These are phyloP conservation scores for Connochaetes taurinus DNA, from an alignment of 2,113 vertebrate species.

Conservation along the genomic window DNA sequence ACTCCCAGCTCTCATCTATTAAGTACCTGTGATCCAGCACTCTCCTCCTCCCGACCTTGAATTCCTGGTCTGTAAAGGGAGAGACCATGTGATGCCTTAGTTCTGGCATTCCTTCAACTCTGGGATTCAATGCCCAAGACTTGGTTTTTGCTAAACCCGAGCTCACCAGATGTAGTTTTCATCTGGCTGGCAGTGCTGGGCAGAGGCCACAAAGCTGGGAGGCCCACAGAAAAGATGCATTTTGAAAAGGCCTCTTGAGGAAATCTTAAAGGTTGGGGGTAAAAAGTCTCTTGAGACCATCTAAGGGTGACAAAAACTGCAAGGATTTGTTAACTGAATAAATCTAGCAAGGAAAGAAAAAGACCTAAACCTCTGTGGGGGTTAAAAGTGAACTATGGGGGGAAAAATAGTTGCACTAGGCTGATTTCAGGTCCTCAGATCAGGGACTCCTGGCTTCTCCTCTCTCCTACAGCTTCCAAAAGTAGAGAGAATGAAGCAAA, in stretches of 20 bases:
- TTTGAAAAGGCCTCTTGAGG: not conserved
- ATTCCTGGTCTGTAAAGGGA: not conserved
- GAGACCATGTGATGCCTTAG: not conserved
- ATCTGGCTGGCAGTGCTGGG: not conserved
- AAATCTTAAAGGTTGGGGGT: not conserved
- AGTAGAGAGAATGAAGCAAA: not conserved
- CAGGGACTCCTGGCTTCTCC: not conserved
- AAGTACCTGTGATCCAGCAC: not conserved
- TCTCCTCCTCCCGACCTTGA: not conserved
- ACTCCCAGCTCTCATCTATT: not conserved
- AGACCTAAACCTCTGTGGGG: not conserved
- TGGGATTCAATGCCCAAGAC: not conserved
- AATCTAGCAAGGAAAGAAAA: not conserved
- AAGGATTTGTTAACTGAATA: not conserved
- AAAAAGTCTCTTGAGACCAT: not conserved
- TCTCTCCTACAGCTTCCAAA: not conserved
- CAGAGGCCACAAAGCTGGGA: not conserved
- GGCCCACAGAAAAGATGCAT: not conserved
- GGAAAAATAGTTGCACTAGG: not conserved
- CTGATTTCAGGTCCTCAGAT: not conserved
- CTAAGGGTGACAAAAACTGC: not conserved
- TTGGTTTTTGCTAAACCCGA: not conserved
- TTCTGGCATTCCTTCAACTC: not conserved
- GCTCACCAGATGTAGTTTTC: not conserved
- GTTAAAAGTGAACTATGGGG: not conserved